Percentiles rank a stretch among this genome's conserved stretches.
Conservation (phyloP, 2,888 invertebrate genomes). For the Globia sparganii region DNA sequence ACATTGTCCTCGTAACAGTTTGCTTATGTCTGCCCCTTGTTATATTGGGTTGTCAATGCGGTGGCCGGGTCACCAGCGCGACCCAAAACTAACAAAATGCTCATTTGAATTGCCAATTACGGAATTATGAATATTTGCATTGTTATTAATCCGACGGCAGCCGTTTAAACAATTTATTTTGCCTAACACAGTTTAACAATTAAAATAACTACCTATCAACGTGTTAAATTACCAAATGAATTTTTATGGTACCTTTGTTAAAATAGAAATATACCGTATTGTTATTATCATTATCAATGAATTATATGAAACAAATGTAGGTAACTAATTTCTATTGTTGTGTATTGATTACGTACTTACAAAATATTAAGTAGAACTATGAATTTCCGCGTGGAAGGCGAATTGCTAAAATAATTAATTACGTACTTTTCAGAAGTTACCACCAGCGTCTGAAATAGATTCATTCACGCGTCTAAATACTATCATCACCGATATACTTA, state of each 20-base stretch:
- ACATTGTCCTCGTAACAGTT: conserved; percentile 38
- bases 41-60: conserved; percentile 56
- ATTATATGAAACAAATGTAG: not conserved
- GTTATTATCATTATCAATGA: not conserved
- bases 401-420: not conserved
- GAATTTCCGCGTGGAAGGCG: not conserved
- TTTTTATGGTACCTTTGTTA: conserved; percentile 4
- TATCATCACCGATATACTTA: not conserved
- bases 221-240: conserved; percentile 2
- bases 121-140: conserved; percentile 81
- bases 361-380: not conserved
- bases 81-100: conserved; percentile 77
- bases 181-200: conserved; percentile 20
- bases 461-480: not conserved
- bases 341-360: not conserved
- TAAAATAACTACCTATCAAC: not conserved
- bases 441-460: not conserved
- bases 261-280: not conserved
- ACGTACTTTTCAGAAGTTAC: not conserved
- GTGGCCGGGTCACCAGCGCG: conserved; percentile 68
- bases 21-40: conserved; percentile 51
- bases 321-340: not conserved
- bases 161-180: conserved; percentile 57
- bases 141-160: conserved; percentile 70
- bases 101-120: conserved; percentile 81